phyloP scores from a whole-genome alignment of 2,888 invertebrate species.

The Pyrocoelia pectoralis region DNA sequence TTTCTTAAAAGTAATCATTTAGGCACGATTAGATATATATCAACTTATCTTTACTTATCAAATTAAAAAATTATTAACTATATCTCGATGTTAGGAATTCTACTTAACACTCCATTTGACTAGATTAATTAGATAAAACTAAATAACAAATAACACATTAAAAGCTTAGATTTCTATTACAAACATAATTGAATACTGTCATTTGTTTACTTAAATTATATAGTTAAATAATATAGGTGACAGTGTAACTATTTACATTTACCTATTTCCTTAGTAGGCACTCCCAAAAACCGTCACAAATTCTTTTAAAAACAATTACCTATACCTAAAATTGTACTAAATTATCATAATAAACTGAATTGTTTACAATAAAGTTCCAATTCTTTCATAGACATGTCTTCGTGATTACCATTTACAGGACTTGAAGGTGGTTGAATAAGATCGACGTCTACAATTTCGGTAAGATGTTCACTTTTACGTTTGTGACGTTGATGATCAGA shows the following conservation, averaged over 20 bases:
- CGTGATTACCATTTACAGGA: slow-evolving; percentile 50
- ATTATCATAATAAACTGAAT: slow-evolving; percentile 50
- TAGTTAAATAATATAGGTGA: no score
- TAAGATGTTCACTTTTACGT: slow-evolving; percentile 58
- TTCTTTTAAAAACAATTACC: no score
- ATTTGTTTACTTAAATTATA: no score
- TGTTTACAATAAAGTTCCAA: slow-evolving; percentile 52
- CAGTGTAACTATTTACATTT: no score
- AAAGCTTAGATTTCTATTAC: not conserved
- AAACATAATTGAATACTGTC: not conserved
- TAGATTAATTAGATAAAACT: slow-evolving; percentile 22
- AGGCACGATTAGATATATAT: slow-evolving; percentile 11
- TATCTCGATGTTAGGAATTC: not conserved
- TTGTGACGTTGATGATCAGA: slow-evolving; percentile 54
- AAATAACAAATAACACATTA: slow-evolving; percentile 20
- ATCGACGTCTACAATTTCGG: slow-evolving; percentile 54
- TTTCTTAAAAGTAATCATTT: slow-evolving; percentile 13
- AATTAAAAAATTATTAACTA: not conserved
- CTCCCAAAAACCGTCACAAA: not conserved
- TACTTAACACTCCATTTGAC: slow-evolving; percentile 12
- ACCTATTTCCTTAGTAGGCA: no score
- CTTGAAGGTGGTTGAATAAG: slow-evolving; percentile 57
- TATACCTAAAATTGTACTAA: not conserved
- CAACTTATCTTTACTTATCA: not conserved
- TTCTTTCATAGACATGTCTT: slow-evolving; percentile 37